Conservation (phyloP, 1,140 invertebrate genomes). For the Nilaparvata lugens region DNA sequence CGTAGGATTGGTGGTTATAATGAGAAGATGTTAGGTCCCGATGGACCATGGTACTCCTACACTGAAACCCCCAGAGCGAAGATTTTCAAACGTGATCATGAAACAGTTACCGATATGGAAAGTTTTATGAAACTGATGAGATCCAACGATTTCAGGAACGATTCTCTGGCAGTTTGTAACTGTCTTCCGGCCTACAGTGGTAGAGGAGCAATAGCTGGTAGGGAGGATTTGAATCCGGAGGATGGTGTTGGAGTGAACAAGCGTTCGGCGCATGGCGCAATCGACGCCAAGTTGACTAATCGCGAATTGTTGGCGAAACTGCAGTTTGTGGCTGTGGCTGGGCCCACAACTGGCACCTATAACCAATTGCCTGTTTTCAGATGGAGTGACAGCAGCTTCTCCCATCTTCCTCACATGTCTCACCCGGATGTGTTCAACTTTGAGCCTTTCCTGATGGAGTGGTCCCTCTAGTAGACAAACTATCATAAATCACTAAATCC, state of each 20-base stretch:
- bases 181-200: constrained; percentile 65
- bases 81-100: constrained; percentile 40
- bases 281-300: neutral
- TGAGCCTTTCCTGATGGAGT: neutral
- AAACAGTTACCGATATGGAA: constrained; percentile 40
- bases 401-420: neutral
- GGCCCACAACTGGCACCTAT: neutral
- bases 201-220: constrained; percentile 59
- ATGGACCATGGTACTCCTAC: constrained; percentile 63
- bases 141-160: constrained; percentile 63
- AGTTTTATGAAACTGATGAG: constrained; percentile 54
- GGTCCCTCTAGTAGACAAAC: too few relatives aligned
- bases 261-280: neutral
- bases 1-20: constrained; percentile 53
- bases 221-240: neutral
- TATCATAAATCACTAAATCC: too few relatives aligned
- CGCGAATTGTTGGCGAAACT: neutral
- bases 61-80: constrained; percentile 48
- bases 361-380: neutral
- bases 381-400: neutral
- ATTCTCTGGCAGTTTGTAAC: constrained; percentile 53
- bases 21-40: constrained; percentile 43
- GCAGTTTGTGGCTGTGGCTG: neutral
- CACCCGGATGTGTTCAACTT: neutral
- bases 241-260: neutral